Evolutionary conservation across 1,140 invertebrate species (phyloP), one percentile per base, ranked within the genome.

Genomic region (Drosophila busckii): DNA sequence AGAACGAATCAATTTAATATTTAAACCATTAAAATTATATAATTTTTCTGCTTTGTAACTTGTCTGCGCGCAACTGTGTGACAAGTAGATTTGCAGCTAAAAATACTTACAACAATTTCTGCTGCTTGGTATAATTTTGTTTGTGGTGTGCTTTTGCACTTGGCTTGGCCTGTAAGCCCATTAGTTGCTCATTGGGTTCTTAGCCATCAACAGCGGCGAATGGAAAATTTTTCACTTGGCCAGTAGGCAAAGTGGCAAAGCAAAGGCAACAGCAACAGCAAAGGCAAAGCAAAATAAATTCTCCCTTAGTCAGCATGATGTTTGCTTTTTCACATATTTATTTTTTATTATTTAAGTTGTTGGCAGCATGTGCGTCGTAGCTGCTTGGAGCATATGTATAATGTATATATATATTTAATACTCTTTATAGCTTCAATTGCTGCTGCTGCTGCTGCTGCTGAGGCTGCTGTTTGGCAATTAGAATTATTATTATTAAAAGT

Each of bases 401-500:
- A n/a, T 20, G 6, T 15, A 46, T 55, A 38, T 16, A 20, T 50
- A 31, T 41, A 16, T 15, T 5, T 1, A n/a, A 42, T 25, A 29
- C 19, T n/a, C n/a, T n/a, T n/a, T n/a, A n/a, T n/a, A n/a, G n/a
- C n/a, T n/a, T n/a, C n/a, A n/a, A n/a, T n/a, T n/a, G n/a, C n/a
- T n/a, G n/a, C n/a, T n/a, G n/a, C n/a, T n/a, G n/a, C n/a, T n/a
- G n/a, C n/a, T n/a, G n/a, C n/a, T n/a, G n/a, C n/a, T n/a, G n/a
- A n/a, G n/a, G 66, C 71, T 62, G 62, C 40, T 65, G 71, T 78
- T 76, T 82, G 75, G 73, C 73, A 78, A 78, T 78, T 78, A 78
- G 82, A 82, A 78, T 78, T 80, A 78, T 78, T 80, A 75, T 75
- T 75, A 78, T 78, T 82, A 73, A 65, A 78, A 78, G 75, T 78